Base-by-base conservation (phyloP, 2,888 invertebrate species). In the Mythimna ferrago region DNA sequence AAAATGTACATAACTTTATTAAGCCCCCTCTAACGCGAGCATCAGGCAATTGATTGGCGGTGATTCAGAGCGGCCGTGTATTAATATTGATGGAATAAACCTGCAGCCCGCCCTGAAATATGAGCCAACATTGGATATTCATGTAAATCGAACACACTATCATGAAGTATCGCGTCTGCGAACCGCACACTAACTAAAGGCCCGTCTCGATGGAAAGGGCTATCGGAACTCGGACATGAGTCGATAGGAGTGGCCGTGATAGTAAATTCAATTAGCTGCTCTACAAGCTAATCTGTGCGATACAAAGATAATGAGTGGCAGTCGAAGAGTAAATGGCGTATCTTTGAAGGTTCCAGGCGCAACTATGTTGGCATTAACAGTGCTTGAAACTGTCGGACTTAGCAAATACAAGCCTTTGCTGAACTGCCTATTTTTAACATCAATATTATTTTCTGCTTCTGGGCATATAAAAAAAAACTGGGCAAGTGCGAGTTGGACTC, bases 41-140 rank as follows among this genome's bases (percentile, higher is more conserved):
- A 69, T 73, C 83, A 74, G 71, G 58, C 73, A 76, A 75, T 79
- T 77, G 80, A 87, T 83, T 80, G 74, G 75, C 76, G 73, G 62
- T 78, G 81, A 82, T 83, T 74, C 70, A 74, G 68, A 68, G 63
- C 66, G 68, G 58, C 62, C 63, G 60, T 76, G 61, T 76, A 74
- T 79, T 81, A 81, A 83, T 81, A 84, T 82, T 84, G 76, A 84
- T 78, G 70, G 73, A 71, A 74, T 78, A 73, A 80, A 84, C 76
- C 74, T 71, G 66, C 63, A 78, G 79, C 48, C 66, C 65, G 70
- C 58, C 54, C 74, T 76, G 71, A 81, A 75, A 83, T 74, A 78
- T 76, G 78, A 78, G 65, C 80, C 66, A 67, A 70, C 71, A 73
- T 75, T 76, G 70, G 78, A 76, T 73, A 76, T 80, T 81, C 76